Evolutionary conservation across 2,113 vertebrate species (phyloP).

Genomic region (Heterotis niloticus): DNA sequence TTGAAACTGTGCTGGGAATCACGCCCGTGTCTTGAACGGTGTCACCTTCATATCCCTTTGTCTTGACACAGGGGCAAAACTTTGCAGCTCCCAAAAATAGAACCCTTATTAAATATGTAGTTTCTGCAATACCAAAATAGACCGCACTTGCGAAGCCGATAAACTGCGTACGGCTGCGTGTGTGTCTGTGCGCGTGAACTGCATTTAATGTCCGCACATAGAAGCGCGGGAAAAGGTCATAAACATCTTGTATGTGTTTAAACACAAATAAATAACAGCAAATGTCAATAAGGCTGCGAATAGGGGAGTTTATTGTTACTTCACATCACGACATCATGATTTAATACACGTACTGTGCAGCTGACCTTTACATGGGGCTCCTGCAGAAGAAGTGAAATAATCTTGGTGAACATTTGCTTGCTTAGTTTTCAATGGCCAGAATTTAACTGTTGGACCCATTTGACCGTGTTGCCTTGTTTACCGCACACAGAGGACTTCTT

Average conservation of each 20-base stretch:
- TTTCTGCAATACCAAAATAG: conserved; percentile 43
- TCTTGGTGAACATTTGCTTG: no score
- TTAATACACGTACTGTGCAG: no score
- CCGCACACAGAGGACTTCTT: no score
- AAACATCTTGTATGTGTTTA: neutral
- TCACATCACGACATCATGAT: no score
- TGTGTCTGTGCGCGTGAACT: neutral
- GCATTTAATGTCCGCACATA: neutral
- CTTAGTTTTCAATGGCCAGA: no score
- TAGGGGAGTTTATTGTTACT: no score
- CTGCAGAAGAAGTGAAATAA: no score
- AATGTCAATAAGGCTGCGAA: neutral
- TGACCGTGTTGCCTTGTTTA: no score
- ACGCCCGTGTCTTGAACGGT: no score
- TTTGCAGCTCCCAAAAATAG: conserved; percentile 31
- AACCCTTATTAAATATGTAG: conserved; percentile 49
- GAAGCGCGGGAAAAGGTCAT: neutral
- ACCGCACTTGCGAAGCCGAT: conserved; percentile 34
- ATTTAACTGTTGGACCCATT: no score
- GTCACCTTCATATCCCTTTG: conserved; percentile 1
- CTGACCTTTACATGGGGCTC: no score
- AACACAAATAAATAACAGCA: neutral
- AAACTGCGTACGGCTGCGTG: conserved; percentile 20
- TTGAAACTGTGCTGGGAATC: no score
- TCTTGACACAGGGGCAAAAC: conserved; percentile 8